Evolutionary conservation across 2,113 vertebrate species (phyloP).

Genomic region (Seriola dumerili): DNA sequence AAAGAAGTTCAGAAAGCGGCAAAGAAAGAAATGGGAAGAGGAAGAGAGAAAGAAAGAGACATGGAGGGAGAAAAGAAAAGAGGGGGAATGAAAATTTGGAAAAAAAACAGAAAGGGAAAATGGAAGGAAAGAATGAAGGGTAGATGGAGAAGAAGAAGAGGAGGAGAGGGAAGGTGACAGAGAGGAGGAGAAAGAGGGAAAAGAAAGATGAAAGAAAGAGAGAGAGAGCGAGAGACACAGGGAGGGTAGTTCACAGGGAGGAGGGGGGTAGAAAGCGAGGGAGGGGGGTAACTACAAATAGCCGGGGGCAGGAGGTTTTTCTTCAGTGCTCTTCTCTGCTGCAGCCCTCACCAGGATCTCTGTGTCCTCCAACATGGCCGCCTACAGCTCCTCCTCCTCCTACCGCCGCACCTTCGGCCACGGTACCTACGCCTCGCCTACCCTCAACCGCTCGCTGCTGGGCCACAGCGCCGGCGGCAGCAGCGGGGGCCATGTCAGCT

Average conservation of each 20-base stretch:
- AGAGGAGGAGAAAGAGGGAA: background rate
- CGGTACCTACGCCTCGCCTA: slow-evolving; percentile 78
- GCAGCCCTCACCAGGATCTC: slow-evolving; percentile 47
- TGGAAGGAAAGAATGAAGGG: too few relatives aligned
- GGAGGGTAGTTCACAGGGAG: slow-evolving; percentile 9
- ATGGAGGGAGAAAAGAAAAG: too few relatives aligned
- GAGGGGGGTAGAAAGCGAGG: slow-evolving; percentile 17
- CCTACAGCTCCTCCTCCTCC: slow-evolving; percentile 90
- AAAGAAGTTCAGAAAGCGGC: slow-evolving; percentile 1
- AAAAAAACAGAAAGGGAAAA: too few relatives aligned
- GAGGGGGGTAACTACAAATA: slow-evolving; percentile 75
- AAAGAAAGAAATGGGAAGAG: background rate
- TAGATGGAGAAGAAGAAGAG: too few relatives aligned
- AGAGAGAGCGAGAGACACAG: background rate
- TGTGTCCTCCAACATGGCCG: slow-evolving; percentile 87
- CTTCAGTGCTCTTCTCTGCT: slow-evolving; percentile 42
- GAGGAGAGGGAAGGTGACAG: too few relatives aligned
- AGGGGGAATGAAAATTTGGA: too few relatives aligned
- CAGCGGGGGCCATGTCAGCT: slow-evolving; percentile 64
- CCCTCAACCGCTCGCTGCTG: slow-evolving; percentile 86
- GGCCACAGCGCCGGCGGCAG: slow-evolving; percentile 47
- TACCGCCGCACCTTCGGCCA: slow-evolving; percentile 92
- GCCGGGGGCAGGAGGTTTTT: background rate
- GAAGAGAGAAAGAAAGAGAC: background rate
- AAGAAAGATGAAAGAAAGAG: background rate